phyloP scores from a whole-genome alignment of 2,888 invertebrate species.

The Luperina testacea region DNA sequence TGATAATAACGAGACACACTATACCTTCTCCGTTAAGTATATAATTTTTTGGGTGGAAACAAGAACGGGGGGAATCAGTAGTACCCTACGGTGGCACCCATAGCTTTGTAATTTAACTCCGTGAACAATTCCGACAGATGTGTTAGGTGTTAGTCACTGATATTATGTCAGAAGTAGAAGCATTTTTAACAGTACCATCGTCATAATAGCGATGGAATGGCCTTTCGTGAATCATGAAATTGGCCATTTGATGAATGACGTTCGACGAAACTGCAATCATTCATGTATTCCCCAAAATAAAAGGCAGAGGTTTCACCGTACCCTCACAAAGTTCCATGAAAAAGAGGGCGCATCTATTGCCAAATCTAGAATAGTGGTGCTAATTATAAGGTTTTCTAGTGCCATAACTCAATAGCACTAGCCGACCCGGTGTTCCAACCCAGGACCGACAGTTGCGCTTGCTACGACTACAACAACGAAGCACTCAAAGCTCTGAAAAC shows the following conservation, averaged over 20 bases:
- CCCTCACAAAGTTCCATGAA: not conserved
- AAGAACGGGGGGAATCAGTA: no score
- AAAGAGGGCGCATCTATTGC: not conserved
- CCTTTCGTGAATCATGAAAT: constrained; percentile 20
- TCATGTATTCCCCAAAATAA: not conserved
- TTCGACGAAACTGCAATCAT: not conserved
- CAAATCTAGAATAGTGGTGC: not conserved
- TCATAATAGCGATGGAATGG: not conserved
- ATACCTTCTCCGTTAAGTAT: no score
- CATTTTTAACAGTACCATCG: not conserved
- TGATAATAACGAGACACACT: no score
- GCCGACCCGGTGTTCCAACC: not conserved
- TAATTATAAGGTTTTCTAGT: not conserved
- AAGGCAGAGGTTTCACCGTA: not conserved
- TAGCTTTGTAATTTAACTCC: not conserved
- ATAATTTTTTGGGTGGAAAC: no score
- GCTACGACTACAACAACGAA: not conserved
- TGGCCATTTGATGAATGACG: not conserved
- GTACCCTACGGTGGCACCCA: not conserved
- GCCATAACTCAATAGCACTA: no score
- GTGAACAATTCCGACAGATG: not conserved
- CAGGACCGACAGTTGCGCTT: not conserved
- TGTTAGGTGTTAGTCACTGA: constrained; percentile 13
- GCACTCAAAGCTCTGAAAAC: not conserved
- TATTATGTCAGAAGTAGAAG: constrained; percentile 1